These are phyloP conservation scores for Caenorhabditis virilis DNA, from an alignment of 2,888 invertebrate species.

Conservation along the genomic window DNA sequence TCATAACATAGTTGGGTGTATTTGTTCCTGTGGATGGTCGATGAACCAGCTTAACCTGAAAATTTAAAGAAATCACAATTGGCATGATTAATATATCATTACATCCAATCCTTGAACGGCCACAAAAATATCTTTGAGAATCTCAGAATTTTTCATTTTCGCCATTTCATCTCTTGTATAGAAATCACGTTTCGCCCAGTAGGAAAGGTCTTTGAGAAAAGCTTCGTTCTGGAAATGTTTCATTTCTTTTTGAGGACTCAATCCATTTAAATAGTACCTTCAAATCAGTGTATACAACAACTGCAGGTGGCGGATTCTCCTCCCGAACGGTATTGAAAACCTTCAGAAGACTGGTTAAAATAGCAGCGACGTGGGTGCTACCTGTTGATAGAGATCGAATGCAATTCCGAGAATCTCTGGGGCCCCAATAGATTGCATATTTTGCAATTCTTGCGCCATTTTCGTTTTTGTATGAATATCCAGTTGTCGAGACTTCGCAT, in stretches of 20 bases:
- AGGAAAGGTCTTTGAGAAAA: conserved; percentile 14
- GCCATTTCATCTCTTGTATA: conserved; percentile 8
- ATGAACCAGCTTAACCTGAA: conserved; percentile 7
- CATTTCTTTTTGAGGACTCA: too few relatives aligned
- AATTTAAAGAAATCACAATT: neutral
- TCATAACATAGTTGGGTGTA: conserved; percentile 14
- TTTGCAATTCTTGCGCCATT: conserved; percentile 20
- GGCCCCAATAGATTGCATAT: conserved; percentile 40
- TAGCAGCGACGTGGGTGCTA: conserved; percentile 19
- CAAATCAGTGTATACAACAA: conserved; percentile 29
- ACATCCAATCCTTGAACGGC: conserved; percentile 28
- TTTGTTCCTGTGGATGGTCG: neutral
- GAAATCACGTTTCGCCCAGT: conserved; percentile 28
- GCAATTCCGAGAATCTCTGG: conserved; percentile 27
- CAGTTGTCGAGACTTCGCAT: conserved; percentile 21
- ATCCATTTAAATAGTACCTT: too few relatives aligned
- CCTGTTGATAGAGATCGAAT: conserved; percentile 21
- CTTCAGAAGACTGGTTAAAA: conserved; percentile 22
- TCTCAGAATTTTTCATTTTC: conserved; percentile 18
- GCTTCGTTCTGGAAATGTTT: conserved; percentile 7
- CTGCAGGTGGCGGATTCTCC: conserved; percentile 19
- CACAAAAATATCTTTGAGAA: conserved; percentile 15
- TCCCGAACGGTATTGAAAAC: conserved; percentile 20
- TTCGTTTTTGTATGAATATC: conserved; percentile 14
- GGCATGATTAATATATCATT: neutral